Base-by-base conservation (phyloP, 2,113 vertebrate species). In the Galeopterus variegatus region DNA sequence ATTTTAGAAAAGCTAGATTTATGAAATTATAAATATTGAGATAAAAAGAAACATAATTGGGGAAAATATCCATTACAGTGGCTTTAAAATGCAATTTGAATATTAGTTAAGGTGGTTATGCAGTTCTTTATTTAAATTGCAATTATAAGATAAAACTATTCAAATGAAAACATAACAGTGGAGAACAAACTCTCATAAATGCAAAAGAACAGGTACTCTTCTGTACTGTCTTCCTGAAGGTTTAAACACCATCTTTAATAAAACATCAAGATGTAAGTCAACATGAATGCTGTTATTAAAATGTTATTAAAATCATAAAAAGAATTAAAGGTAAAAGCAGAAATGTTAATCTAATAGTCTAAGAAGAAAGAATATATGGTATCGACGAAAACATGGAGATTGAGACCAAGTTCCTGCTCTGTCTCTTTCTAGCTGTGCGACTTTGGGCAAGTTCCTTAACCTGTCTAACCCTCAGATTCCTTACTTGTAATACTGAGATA, bases 11-110 rank as follows among this genome's bases (percentile, higher is more conserved):
- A 75, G 8, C 4, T 72, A 82, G 56, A 50, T 28, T 24, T 67
- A 92, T 67, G 4, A 4, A 85, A 84, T 96, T 96, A 75, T 23
- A 88, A 96, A 88, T 54, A 95, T 87, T 90, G 36, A 90, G 24
- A 81, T 54, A n/a, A 19, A 96, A 65, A 90, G 15, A 91, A 95
- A 83, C 50, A 52, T 7, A 56, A 65, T 86, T 14, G 73, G 4
- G 8, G 36, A 73, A 8, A 87, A 50, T 83, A n/a, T 4, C 8
- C 28, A 94, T 33, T 90, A 64, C 88, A 54, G 26, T 72, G 48
- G 17, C 28, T 88, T 94, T 31, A 33, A 82, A 86, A 83, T 82
- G 23, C 36, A 64, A 18, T 60, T 93, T 8, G 96, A 88, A 76
- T 84, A 88, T 87, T 41, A 92, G 21, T 64, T 80, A 95, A 75